Evolutionary conservation across 1,140 invertebrate species (phyloP).

Genomic region (Drosophila virilis): DNA sequence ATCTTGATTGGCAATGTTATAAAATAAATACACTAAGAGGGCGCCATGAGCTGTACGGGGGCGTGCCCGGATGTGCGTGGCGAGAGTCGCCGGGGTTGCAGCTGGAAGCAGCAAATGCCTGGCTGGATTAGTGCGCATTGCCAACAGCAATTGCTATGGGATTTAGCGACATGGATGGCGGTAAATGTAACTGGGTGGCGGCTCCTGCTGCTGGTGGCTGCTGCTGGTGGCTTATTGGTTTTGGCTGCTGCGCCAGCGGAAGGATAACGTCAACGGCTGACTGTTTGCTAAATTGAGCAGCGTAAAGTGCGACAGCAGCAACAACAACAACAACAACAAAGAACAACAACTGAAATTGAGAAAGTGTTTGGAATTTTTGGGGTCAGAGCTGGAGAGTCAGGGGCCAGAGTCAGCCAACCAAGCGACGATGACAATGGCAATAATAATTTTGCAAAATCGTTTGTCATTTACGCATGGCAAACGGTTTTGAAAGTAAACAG

Average conservation of each 20-base stretch:
- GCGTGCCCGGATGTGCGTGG: conserved; percentile 62
- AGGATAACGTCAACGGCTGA: conserved; percentile 81
- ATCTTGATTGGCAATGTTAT: conserved; percentile 84
- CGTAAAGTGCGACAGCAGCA: conserved; percentile 73
- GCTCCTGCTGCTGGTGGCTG: conserved; percentile 61
- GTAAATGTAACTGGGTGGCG: conserved; percentile 46
- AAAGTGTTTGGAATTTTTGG: conserved; percentile 45
- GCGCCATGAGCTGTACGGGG: conserved; percentile 13
- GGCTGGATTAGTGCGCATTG: conserved; percentile 73
- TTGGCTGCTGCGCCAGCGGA: conserved; percentile 67
- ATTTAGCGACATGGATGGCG: conserved; percentile 59
- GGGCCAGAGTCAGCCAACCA: conserved; percentile 33
- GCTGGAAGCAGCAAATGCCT: conserved; percentile 42
- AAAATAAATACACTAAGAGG: conserved; percentile 82
- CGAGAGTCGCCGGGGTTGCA: conserved; percentile 7
- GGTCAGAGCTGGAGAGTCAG: conserved; percentile 17
- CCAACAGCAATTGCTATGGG: conserved; percentile 76
- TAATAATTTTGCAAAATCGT: conserved; percentile 82
- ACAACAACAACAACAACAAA: conserved; percentile 36
- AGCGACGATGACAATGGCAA: conserved; percentile 77
- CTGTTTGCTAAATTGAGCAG: conserved; percentile 81
- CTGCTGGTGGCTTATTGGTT: conserved; percentile 80
- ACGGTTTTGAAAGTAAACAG: conserved; percentile 83
- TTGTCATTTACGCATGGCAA: conserved; percentile 82
- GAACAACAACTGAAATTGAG: conserved; percentile 47